phyloP scores from a whole-genome alignment of 2,888 invertebrate species.

The Tachina grossa region DNA sequence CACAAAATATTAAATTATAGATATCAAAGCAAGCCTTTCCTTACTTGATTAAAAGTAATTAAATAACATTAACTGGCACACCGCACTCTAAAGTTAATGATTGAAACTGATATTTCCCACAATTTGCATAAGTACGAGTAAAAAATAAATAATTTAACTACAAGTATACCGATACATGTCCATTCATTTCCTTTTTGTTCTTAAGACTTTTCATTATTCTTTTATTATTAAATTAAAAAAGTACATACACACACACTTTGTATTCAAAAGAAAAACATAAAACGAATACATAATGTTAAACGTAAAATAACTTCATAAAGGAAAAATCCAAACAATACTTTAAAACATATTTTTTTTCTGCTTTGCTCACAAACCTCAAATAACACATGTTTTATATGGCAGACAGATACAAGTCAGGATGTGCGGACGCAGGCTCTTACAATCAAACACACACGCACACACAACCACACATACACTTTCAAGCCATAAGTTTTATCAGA shows the following conservation, averaged over 20 bases:
- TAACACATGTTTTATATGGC: not conserved
- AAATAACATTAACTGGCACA: not conserved
- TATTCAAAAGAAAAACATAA: not conserved
- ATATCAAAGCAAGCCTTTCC: not conserved
- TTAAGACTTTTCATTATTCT: not conserved
- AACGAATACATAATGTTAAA: not conserved
- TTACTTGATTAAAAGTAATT: not conserved
- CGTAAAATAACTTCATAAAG: constrained; percentile 1
- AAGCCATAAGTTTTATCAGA: not conserved
- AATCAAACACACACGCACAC: too few species aligned
- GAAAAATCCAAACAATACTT: constrained; percentile 7
- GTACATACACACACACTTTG: not conserved
- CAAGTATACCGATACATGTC: not conserved
- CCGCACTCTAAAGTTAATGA: not conserved
- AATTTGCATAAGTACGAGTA: not conserved
- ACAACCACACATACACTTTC: not conserved
- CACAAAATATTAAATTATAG: not conserved
- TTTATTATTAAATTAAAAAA: not conserved
- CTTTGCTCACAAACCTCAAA: constrained; percentile 6
- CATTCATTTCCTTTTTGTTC: not conserved
- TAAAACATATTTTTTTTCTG: constrained; percentile 7
- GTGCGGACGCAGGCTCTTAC: too few species aligned
- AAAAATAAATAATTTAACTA: not conserved
- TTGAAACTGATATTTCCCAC: not conserved
- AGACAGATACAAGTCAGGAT: not conserved